Evolutionary conservation across 1,140 invertebrate species (phyloP), one percentile per base, ranked within the genome.

Genomic region (Drosophila nikananu): DNA sequence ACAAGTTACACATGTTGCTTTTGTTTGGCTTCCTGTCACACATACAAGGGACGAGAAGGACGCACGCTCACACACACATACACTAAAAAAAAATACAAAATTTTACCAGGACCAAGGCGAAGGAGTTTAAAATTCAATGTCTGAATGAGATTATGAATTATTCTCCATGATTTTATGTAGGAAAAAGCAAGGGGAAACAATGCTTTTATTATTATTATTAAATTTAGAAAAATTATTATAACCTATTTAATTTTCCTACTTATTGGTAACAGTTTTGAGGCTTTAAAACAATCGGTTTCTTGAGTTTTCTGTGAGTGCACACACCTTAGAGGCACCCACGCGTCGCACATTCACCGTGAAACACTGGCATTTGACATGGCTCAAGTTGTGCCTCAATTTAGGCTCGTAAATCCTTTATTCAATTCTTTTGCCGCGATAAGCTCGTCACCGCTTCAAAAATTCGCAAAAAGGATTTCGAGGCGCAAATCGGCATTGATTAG

Each of bases 1-100:
- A 82, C 86, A 84, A 90, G 86, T 90, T 86, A 90, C 86, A 90
- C 86, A 90, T 90, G 86, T 90, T 90, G 86, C 81, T 78, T 77
- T 90, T 90, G 86, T 90, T 90, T 90, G 86, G 86, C 86, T 90
- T 90, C 81, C 86, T 90, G 81, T 84, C 82, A 77, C 78, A 81
- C 54, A 79, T 65, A 54, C 68, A 30, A n/a, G 70, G 39, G 21
- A 46, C 30, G 13, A 19, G 27, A 52, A 49, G 35, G 46, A 51
- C 25, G 21, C 79, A 46, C 25, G 46, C 37, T 52, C 61, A 25
- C n/a, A 19, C 21, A 32, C 10, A 19, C 15, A 35, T 64, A 35
- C 52, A 64, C 42, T 60, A 19, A 63, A 27, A 63, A 46, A 59
- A 59, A n/a, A 48, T n/a, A 48, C 30, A 13, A n/a, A 13, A n/a